Base-by-base conservation (phyloP, 2,888 invertebrate genomes). In the Abrostola triplasia region DNA sequence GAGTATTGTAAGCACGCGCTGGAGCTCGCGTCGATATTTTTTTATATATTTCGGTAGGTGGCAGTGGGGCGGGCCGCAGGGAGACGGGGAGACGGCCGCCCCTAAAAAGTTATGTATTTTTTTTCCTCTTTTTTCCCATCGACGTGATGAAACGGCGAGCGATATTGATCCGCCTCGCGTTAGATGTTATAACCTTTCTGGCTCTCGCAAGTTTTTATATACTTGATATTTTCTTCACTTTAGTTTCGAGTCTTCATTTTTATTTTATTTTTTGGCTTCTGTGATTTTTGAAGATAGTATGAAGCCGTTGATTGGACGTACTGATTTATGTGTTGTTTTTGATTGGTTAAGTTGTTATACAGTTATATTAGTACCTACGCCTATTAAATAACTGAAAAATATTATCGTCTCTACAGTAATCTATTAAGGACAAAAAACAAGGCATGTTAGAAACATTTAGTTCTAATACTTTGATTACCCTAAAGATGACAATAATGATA, bases 81-180 rank as follows among this genome's bases (percentile, higher is more conserved):
- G 66, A 50, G 77, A 80, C 76, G 85, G 85, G 86, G 84, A 87
- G 87, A 83, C 74, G 84, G 83, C 89, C 87, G 88, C 93, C 93
- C 94, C 93, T 94, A 94, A 94, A 94, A 94, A 94, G 93, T 94
- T 93, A 94, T 94, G 90, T 93, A 93, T 94, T 94, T 94, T 92
- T 92, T 94, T 92, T 90, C 90, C 90, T 91, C 92, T 92, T 94
- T 94, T 93, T 94, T 92, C 92, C 87, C 89, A 92, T 93, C 90
- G 92, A 92, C 90, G 92, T 91, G 92, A 92, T 92, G 92, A 92
- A 92, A 92, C 90, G 88, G 91, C 90, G 88, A 81, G 87, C 87
- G 86, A 89, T 94, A 94, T 94, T 90, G 94, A 94, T 92, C 92
- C 88, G 86, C 76, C 83, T 77, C 77, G 81, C 77, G 70, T 75